Evolutionary conservation across 2,113 vertebrate species (phyloP), one percentile per base, ranked within the genome.

Genomic region (Neolamprologus falcicula): DNA sequence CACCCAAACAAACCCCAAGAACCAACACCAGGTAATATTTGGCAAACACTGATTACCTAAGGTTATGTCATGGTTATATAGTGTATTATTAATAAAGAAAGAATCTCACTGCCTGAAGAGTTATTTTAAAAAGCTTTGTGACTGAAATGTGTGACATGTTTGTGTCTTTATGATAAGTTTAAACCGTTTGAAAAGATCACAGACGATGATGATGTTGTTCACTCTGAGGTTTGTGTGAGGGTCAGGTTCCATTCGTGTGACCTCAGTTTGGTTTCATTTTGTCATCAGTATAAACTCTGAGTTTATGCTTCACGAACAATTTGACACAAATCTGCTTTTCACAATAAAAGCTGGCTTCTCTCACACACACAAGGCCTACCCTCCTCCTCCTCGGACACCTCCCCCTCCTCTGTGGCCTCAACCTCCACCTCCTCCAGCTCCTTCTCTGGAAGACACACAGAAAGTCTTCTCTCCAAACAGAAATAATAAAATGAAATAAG

Each of bases 381-480:
- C 79, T 96, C 96, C 83, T 97, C 96, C 89, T 96, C 96, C 92
- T 96, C 96, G 5, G 96, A 97, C 78, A 97, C 88, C 86, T 96
- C 96, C 63, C 94, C 96, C 57, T 96, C 95, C 61, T 96, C 96
- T 19, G 87, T 90, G 35, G 89, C 89, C 45, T 96, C 95, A 88
- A 87, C 85, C 79, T 96, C 95, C 90, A 89, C 80, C 82, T 96
- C 96, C 83, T 96, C 95, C 2, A 12, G 87, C 86, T 97, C 96
- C 87, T 96, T 96, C 79, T 97, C 96, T 97, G 91, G 53, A 73
- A 93, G 68, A 88, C 19, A 90, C 61, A 78, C 86, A 68, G 12
- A 80, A 68, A 26, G 47, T 71, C 47, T 84, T 7, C 80, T 35
- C 11, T 84, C 47, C n/a, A 66, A 42, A 21, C 24, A 40, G 33